Conservation (phyloP, 2,888 invertebrate genomes). For the Sialis fuliginosa region DNA sequence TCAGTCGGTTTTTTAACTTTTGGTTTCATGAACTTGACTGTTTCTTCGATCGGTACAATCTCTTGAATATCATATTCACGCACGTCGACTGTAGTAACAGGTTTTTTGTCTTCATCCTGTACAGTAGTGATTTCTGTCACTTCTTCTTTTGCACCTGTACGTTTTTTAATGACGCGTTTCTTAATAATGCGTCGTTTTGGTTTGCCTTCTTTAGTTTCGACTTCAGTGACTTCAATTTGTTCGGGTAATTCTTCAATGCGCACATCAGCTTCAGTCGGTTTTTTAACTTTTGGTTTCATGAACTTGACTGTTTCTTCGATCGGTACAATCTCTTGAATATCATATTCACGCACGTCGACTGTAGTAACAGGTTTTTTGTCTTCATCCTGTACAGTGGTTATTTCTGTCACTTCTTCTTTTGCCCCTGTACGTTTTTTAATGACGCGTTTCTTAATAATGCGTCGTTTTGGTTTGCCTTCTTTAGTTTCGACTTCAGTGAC, state of each 20-base stretch:
- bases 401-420: slow-evolving; percentile 24
- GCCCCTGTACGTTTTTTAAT: slow-evolving; percentile 16
- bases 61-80: slow-evolving; percentile 3
- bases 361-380: slow-evolving; percentile 25
- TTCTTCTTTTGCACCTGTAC: slow-evolving; percentile 15
- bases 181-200: slow-evolving; percentile 14
- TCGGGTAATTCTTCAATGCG: slow-evolving; percentile 13
- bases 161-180: slow-evolving; percentile 16
- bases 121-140: slow-evolving; percentile 25
- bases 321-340: slow-evolving; percentile 12
- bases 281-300: slow-evolving; percentile 7
- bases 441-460: slow-evolving; percentile 14
- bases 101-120: slow-evolving; percentile 22
- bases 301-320: slow-evolving; percentile 12
- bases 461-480: slow-evolving; percentile 16
- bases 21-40: slow-evolving; percentile 5
- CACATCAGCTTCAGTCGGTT: slow-evolving; percentile 1
- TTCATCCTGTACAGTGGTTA: slow-evolving; percentile 26
- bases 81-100: slow-evolving; percentile 12
- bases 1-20: slow-evolving; percentile 7
- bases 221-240: slow-evolving; percentile 17
- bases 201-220: slow-evolving; percentile 17
- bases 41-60: slow-evolving; percentile 7
- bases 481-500: slow-evolving; percentile 13
- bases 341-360: slow-evolving; percentile 18